Evolutionary conservation across 1,140 invertebrate genomes (phyloP), one percentile per base, ranked within the genome.

Genomic region (Eufriesea mexicana): DNA sequence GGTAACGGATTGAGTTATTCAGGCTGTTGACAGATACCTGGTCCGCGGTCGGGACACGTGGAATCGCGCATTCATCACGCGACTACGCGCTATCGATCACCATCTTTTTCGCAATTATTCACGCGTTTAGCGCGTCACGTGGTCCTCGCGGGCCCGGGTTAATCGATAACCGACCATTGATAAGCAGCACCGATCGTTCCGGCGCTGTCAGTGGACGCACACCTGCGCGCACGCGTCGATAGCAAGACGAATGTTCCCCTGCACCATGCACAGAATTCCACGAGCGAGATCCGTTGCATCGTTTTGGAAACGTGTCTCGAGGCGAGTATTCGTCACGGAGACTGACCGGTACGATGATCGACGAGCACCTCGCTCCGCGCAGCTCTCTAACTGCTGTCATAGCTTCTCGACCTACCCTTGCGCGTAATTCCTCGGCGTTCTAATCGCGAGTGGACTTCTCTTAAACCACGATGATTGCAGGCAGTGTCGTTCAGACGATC

Each of bases 71-170:
- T 79, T 72, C 70, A 72, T 79, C 78, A 79, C 47, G 47, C 25
- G 57, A 49, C 68, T 62, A 67, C 2, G 12, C 78, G 57, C 68
- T 51, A 79, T 79, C 67, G 67, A 79, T 79, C 67, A 79, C 78
- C 45, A 79, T 79, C 78, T 79, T 79, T 57, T 59, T n/a, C 77
- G 16, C 67, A 51, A 79, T 71, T 79, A 72, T 79, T 79, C 57
- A 78, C 64, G 55, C 67, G 35, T 72, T 51, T 72, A 61, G 23
- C 54, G 25, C 55, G 45, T 79, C 66, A 59, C 67, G 47, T 72
- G 42, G 14, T 23, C 54, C 23, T 42, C 42, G 25, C 20, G 45
- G 49, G 10, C 35, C 14, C 45, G 20, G 67, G 23, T 61, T 59
- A 79, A 79, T 79, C 78, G 78, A 79, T 62, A 72, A 45, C 78